Percentiles rank a stretch among this genome's conserved stretches.
phyloP scores from a whole-genome alignment of 1,140 invertebrate genomes.

The Geopemphigus sp. region DNA sequence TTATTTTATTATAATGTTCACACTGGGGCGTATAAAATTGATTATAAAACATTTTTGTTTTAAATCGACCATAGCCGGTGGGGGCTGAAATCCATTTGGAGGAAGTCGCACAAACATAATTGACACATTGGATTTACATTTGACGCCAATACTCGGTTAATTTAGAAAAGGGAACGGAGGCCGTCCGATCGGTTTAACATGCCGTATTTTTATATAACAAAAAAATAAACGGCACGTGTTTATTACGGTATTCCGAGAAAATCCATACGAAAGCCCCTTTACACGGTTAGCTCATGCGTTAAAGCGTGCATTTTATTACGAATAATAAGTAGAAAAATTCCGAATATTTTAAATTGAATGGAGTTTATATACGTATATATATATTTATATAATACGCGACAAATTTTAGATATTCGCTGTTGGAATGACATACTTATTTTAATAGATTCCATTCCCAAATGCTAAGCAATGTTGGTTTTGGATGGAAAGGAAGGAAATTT shows the following conservation, averaged over 20 bases:
- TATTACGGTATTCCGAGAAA: slow-evolving; percentile 24
- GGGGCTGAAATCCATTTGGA: not conserved
- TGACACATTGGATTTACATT: slow-evolving; percentile 39
- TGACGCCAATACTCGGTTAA: slow-evolving; percentile 19
- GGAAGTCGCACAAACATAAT: slow-evolving; percentile 5
- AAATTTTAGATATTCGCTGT: too few species aligned
- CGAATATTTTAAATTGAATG: slow-evolving; percentile 5
- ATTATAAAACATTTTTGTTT: not conserved
- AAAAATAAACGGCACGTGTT: slow-evolving; percentile 17
- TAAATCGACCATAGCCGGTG: not conserved
- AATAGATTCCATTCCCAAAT: too few species aligned
- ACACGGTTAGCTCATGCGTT: not conserved
- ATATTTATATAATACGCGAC: too few species aligned
- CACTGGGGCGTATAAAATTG: not conserved
- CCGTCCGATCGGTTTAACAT: slow-evolving; percentile 4
- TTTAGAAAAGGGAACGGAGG: not conserved
- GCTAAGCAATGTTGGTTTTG: too few species aligned
- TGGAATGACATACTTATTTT: too few species aligned
- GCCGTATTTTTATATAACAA: not conserved
- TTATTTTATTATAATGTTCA: not conserved
- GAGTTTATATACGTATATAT: not conserved
- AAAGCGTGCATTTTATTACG: slow-evolving; percentile 13
- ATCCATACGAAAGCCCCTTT: not conserved
- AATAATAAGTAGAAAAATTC: not conserved
- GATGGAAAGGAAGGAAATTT: too few species aligned